These are phyloP conservation scores for Caenorhabditis sp. DNA, from an alignment of 2,888 invertebrate species.

Conservation along the genomic window DNA sequence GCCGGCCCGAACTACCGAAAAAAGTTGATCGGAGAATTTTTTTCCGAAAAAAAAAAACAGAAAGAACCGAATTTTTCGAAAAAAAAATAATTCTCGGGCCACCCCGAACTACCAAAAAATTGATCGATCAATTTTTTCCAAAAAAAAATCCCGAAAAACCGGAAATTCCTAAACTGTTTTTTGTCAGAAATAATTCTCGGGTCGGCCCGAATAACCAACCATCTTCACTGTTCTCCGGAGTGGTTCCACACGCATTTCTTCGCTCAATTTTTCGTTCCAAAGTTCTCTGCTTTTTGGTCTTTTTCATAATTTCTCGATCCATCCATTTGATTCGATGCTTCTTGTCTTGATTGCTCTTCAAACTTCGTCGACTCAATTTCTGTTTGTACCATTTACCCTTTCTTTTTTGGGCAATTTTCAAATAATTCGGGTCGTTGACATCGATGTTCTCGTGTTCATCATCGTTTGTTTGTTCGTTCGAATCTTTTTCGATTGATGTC, in stretches of 20 bases:
- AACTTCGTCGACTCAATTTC: neutral
- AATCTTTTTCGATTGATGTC: neutral
- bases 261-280: neutral
- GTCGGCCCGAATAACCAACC: too few relatives aligned
- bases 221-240: neutral
- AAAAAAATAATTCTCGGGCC: too few relatives aligned
- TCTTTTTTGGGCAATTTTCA: neutral
- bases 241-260: neutral
- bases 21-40: too few relatives aligned
- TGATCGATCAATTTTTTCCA: too few relatives aligned
- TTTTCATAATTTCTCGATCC: neutral
- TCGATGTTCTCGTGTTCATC: neutral
- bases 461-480: neutral
- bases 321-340: slow-evolving; percentile 1
- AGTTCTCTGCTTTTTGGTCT: neutral
- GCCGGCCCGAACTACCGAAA: too few relatives aligned
- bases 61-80: too few relatives aligned
- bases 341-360: neutral
- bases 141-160: too few relatives aligned
- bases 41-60: too few relatives aligned
- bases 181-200: too few relatives aligned
- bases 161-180: too few relatives aligned
- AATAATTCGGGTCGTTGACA: neutral
- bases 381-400: neutral
- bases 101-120: too few relatives aligned